phyloP scores from a whole-genome alignment of 2,888 invertebrate genomes.

The Nineta flava region DNA sequence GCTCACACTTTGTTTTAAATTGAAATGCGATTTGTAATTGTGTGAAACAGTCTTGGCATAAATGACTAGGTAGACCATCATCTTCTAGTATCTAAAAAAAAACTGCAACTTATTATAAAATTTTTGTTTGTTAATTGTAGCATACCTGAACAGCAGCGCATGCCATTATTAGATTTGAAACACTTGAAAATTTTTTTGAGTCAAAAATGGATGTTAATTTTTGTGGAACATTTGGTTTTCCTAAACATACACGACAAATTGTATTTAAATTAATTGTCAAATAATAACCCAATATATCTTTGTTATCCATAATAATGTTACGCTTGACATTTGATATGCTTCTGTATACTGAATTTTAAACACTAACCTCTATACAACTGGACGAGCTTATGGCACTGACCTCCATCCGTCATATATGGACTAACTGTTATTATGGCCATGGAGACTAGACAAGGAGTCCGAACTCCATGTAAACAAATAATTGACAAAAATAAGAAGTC shows the following conservation, averaged over 20 bases:
- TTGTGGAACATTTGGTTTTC: conserved; percentile 19
- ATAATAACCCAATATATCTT: conserved; percentile 25
- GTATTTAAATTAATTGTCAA: conserved; percentile 27
- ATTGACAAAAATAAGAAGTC: too few species aligned
- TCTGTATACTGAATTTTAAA: too few species aligned
- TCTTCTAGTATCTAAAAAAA: conserved; percentile 23
- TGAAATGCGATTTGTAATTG: conserved; percentile 27
- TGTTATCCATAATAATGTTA: conserved; percentile 15
- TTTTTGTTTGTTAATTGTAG: neutral
- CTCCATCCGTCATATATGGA: too few species aligned
- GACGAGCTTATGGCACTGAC: too few species aligned
- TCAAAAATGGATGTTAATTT: conserved; percentile 29
- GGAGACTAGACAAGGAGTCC: too few species aligned
- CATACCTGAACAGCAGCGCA: conserved; percentile 28
- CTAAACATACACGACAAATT: conserved; percentile 28
- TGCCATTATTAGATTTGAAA: conserved; percentile 28
- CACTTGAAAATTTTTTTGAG: conserved; percentile 27
- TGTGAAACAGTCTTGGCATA: conserved; percentile 27
- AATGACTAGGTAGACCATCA: conserved; percentile 26
- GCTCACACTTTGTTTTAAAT: conserved; percentile 28
- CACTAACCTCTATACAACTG: too few species aligned
- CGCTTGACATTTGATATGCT: too few species aligned
- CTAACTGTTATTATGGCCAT: too few species aligned
- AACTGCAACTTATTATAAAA: neutral
- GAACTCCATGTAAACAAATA: too few species aligned